Evolutionary conservation across 2,113 vertebrate species (phyloP).

Genomic region (Turdus rufiventris): DNA sequence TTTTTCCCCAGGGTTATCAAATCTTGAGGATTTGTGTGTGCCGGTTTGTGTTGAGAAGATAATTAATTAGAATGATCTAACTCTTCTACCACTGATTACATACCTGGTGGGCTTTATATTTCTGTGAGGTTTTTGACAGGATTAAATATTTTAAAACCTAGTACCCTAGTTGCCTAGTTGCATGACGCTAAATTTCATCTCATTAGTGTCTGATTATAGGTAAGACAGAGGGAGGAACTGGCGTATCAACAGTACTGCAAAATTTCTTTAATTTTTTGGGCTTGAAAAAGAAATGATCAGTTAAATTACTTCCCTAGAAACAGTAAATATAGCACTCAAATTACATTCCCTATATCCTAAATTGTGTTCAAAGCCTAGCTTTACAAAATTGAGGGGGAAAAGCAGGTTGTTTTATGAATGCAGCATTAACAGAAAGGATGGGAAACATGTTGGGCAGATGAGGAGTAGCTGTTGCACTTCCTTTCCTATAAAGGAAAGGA

Average conservation of each 20-base stretch:
- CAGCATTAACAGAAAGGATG: constrained; percentile 15
- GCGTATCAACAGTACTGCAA: background rate
- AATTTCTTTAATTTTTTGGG: constrained; percentile 13
- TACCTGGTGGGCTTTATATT: background rate
- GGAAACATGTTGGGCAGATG: background rate
- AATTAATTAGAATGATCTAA: background rate
- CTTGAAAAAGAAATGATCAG: constrained; percentile 29
- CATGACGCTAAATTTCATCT: background rate
- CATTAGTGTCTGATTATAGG: background rate
- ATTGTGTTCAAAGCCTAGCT: background rate
- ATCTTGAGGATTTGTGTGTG: background rate
- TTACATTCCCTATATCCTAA: constrained; percentile 5
- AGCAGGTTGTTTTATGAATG: background rate
- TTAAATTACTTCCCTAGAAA: constrained; percentile 40
- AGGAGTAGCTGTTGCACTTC: constrained; percentile 27
- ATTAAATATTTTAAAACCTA: background rate
- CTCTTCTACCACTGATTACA: background rate
- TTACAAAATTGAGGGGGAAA: background rate
- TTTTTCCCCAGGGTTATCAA: background rate
- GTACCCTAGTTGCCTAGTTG: background rate
- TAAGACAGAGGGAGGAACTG: constrained; percentile 7
- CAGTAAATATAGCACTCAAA: constrained; percentile 27
- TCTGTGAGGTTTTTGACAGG: background rate
- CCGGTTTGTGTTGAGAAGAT: background rate
- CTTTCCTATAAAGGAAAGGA: constrained; percentile 22